A percentile compares a stretch with the other conserved stretches of the same genome.
These are phyloP conservation scores for Petrocephalus microphthalmus DNA, from an alignment of 2,113 vertebrate species.

Conservation along the genomic window DNA sequence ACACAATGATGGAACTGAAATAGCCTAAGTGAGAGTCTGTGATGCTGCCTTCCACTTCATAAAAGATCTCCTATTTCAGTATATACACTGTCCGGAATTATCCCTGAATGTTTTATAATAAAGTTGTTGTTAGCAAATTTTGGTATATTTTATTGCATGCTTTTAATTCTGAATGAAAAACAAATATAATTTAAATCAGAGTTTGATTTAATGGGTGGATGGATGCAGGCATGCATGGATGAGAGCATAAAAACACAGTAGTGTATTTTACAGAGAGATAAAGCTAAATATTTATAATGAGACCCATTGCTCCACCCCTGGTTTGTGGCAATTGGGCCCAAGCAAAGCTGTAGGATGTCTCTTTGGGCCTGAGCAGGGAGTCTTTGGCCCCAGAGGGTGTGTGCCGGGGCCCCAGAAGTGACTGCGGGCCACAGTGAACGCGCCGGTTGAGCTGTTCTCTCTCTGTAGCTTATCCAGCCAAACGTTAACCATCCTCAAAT, in stretches of 20 bases:
- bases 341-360: not conserved
- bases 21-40: not conserved
- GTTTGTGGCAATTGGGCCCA: conserved; percentile 1
- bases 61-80: not conserved
- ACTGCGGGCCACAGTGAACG: not conserved
- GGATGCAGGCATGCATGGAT: not conserved
- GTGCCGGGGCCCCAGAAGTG: not conserved
- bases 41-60: not conserved
- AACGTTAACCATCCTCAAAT: too few relatives aligned
- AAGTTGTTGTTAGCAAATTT: not conserved
- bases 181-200: not conserved
- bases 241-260: not conserved
- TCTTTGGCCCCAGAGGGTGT: not conserved
- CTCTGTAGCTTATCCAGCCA: too few relatives aligned
- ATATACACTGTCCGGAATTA: not conserved
- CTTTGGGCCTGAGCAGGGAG: not conserved
- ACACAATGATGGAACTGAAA: not conserved
- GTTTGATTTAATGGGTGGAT: not conserved
- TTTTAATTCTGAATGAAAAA: not conserved
- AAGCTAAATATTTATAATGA: conserved; percentile 34
- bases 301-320: not conserved
- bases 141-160: not conserved
- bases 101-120: not conserved
- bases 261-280: conserved; percentile 28
- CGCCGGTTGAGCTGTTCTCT: too few relatives aligned